Evolutionary conservation across 2,797 vertebrate genomes (phyloP), one percentile per base, ranked within the genome.

Genomic region (Hemitrygon akajei): DNA sequence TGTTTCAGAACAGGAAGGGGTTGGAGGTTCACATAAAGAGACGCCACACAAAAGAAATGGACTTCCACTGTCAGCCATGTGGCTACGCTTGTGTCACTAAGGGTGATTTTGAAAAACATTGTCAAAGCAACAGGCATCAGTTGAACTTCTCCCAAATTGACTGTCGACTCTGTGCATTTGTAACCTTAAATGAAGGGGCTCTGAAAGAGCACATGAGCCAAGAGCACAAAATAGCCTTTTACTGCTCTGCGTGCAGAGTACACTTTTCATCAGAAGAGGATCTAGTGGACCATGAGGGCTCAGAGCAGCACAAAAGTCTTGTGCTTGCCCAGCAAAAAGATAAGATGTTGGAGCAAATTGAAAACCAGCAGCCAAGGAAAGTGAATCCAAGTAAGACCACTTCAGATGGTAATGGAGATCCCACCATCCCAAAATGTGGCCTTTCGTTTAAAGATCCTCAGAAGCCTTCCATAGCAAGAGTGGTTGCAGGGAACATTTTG

Each of bases 31-130:
- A 97, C 20, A 25, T 96, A 94, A 95, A 96, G 95, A 96, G 95
- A 94, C 95, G 96, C 94, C 98, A 97, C 93, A 94, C 95, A 91
- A 96, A 97, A 95, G 97, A 97, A 94, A 95, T 95, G 91, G 96
- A 95, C 18, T 97, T 97, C 95, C 95, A 95, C 94, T 98, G 98
- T 96, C 96, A 97, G 95, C 95, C 95, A 27, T 96, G 97, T 94
- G 94, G 94, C 7, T 96, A 95, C 60, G 96, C 95, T 7, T 95
- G 95, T 93, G 82, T 86, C 18, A 95, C 94, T 22, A 94, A 94
- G 92, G 95, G 94, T 93, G 96, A 96, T 58, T 93, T 95, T 27
- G 96, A 97, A 56, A 96, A 95, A 40, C 97, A 97, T 69, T 95
- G 95, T 94, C 95, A 95, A 71, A 95, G 94, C 66, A 95, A 91